A percentile compares a stretch with the other conserved stretches of the same genome.
Conservation (phyloP, 2,113 vertebrate species). For the Galbula dea region DNA sequence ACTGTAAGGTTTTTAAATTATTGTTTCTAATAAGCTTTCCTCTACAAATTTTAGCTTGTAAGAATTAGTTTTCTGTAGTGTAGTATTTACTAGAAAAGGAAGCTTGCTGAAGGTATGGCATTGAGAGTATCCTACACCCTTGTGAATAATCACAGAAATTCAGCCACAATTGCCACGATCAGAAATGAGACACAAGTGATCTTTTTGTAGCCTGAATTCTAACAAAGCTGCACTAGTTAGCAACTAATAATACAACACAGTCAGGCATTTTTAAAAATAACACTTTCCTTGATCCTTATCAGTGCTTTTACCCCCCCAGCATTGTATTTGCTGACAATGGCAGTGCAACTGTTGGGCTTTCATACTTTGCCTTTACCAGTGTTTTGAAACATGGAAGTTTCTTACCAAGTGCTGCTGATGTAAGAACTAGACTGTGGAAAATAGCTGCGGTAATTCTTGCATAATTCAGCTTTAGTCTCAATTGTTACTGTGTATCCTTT, state of each 20-base stretch:
- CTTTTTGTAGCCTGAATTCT: neutral
- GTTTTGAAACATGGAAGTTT: slow-evolving; percentile 9
- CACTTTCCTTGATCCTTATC: slow-evolving; percentile 8
- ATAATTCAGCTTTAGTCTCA: neutral
- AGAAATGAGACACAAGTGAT: neutral
- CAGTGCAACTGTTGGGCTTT: neutral
- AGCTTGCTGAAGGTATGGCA: neutral
- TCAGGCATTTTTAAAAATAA: slow-evolving; percentile 2
- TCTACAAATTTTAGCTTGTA: neutral
- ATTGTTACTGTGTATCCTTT: neutral
- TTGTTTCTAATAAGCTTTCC: neutral
- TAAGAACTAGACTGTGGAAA: slow-evolving; percentile 16
- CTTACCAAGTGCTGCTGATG: neutral
- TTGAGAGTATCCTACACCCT: neutral
- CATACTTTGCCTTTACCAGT: neutral
- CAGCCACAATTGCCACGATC: neutral
- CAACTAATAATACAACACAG: neutral
- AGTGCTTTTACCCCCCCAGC: neutral
- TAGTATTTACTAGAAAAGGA: neutral
- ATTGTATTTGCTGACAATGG: slow-evolving; percentile 26
- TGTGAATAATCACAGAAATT: neutral
- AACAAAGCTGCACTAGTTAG: neutral
- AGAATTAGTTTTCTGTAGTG: neutral
- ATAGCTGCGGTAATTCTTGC: neutral
- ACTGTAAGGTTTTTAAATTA: neutral